A percentile compares a stretch with the other conserved stretches of the same genome.
phyloP scores from a whole-genome alignment of 2,797 vertebrate species.

The Lycodopsis pacificus region DNA sequence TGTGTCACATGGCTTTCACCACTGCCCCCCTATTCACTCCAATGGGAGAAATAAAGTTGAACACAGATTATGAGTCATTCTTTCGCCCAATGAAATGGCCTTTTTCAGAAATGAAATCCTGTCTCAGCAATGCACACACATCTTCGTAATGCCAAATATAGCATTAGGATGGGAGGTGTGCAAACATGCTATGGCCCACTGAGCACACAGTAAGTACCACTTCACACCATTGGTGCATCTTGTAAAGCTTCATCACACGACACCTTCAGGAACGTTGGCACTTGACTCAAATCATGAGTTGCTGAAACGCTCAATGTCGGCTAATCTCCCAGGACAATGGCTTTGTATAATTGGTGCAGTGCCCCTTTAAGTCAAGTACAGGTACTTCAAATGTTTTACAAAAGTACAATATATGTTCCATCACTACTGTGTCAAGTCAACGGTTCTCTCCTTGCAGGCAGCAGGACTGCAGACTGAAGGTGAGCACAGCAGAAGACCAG shows the following conservation, averaged over 20 bases:
- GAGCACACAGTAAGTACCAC: too few relatives aligned
- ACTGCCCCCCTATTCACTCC: neutral
- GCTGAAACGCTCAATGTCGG: neutral
- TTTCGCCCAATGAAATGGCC: neutral
- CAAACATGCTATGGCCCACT: too few relatives aligned
- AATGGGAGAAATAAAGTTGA: neutral
- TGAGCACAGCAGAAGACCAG: constrained; percentile 12
- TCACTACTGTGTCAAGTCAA: neutral
- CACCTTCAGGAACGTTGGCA: too few relatives aligned
- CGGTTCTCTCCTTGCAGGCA: neutral
- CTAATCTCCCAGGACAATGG: neutral
- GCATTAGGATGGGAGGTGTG: too few relatives aligned
- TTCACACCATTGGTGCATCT: neutral
- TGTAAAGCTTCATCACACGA: neutral
- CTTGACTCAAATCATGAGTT: neutral
- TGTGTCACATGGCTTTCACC: neutral
- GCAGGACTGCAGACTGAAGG: constrained; percentile 17
- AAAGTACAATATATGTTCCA: neutral
- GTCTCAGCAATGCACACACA: neutral
- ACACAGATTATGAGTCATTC: neutral
- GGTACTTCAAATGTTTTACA: neutral
- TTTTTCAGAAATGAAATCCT: neutral
- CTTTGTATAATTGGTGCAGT: neutral
- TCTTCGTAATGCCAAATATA: too few relatives aligned
- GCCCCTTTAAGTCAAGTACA: neutral